Base-by-base conservation (phyloP, 2,113 vertebrate species). In the Carassius carassius region DNA sequence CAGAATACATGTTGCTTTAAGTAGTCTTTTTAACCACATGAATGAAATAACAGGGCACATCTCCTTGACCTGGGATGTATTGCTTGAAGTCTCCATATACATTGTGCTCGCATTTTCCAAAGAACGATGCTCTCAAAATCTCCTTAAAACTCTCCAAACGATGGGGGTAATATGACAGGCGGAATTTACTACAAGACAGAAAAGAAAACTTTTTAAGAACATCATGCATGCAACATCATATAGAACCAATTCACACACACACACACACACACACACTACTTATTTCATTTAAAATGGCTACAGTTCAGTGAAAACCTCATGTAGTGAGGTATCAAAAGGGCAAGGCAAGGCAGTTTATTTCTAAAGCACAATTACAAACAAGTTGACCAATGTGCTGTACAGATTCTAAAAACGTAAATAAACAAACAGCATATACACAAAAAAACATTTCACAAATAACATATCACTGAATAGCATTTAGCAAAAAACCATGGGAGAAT, bases 31-130 rank as follows among this genome's bases (percentile, higher is more conserved):
- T 96, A 88, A 97, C 94, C 0, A 99, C 97, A 0, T 99, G 98
- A 93, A 99, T 97, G 93, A 98, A 99, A 89, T 99, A 99, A 92
- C 98, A 98, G 3, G 98, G 98, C 0, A 91, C 32, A 0, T 93
- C 90, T 78, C 83, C 87, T 91, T 98, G 96, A 29, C 94, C 95
- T 0, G 93, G 89, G 2, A 87, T 89, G 88, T 97, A 98, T 4
- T 95, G 92, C 93, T 96, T 92, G 94, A 99, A 99, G 88, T 99
- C 98, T 0, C 96, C 98, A 77, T 96, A 95, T 86, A 99, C 92
- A 0, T 80, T 94, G 94, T 99, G 98, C 91, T 98, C 93, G 89
- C 97, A 93, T 88, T 95, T 95, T 58, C 96, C 95, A 2, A 89
- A 89, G 54, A 99, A 98, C 23, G 97, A 96, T 0, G 90, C 94